These are phyloP conservation scores for Eristalinus sepulchralis DNA, from an alignment of 2,888 invertebrate species.

Conservation along the genomic window DNA sequence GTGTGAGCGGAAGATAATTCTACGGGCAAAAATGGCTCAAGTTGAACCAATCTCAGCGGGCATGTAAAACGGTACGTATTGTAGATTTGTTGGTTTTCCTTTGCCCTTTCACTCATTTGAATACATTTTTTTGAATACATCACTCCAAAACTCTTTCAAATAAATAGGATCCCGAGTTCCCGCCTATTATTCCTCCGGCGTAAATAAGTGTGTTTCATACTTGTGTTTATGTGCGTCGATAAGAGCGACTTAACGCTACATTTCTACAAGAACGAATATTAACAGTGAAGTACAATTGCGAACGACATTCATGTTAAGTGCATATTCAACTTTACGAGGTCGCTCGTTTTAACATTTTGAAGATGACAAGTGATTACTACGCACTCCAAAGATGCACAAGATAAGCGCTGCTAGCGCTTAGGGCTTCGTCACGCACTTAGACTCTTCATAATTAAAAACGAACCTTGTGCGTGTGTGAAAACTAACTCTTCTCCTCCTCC, in stretches of 20 bases:
- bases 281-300: not conserved
- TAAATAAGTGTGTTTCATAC: no score
- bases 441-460: not conserved
- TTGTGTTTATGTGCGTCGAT: no score
- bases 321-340: not conserved
- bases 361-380: not conserved
- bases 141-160: no score
- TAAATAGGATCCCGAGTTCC: no score
- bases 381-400: not conserved
- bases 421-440: not conserved
- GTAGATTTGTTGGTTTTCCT: no score
- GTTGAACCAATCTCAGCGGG: no score
- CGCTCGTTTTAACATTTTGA: not conserved
- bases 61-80: no score
- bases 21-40: no score
- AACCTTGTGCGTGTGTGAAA: not conserved
- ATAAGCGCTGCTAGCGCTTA: not conserved
- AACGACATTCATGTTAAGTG: not conserved
- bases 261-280: not conserved
- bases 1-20: no score
- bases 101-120: no score
- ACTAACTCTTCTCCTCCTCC: not conserved
- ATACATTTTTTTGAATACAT: no score
- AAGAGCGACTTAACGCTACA: not conserved
- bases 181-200: no score